phyloP scores from a whole-genome alignment of 1,140 invertebrate species.

The Drosophila pruinosa region DNA sequence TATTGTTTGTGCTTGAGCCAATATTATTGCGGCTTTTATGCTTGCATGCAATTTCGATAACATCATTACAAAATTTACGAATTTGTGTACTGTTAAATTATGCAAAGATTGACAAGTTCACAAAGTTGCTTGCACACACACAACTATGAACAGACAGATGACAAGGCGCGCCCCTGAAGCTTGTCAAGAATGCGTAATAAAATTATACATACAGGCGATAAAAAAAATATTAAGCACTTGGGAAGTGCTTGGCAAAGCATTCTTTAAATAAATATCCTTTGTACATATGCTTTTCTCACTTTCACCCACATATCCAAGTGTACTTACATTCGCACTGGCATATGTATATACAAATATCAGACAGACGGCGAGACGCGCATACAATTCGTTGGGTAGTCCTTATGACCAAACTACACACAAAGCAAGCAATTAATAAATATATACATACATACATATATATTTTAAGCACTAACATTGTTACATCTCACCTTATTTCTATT shows the following conservation, averaged over 20 bases:
- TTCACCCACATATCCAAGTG: conserved; percentile 59
- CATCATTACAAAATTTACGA: conserved; percentile 49
- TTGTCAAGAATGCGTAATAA: conserved; percentile 8
- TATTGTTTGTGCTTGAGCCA: conserved; percentile 3
- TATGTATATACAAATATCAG: conserved; percentile 33
- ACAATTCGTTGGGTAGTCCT: conserved; percentile 74
- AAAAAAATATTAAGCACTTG: not conserved
- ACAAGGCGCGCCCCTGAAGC: conserved; percentile 11
- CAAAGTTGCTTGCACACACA: conserved; percentile 2
- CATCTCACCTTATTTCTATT: conserved; percentile 63
- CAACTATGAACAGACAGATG: not conserved
- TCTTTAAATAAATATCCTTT: conserved; percentile 64
- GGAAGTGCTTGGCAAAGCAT: conserved; percentile 14
- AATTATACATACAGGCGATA: conserved; percentile 8
- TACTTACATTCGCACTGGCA: conserved; percentile 16
- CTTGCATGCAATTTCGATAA: conserved; percentile 44
- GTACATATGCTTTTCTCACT: conserved; percentile 62
- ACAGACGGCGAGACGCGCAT: conserved; percentile 73
- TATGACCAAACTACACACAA: conserved; percentile 8
- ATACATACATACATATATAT: not conserved
- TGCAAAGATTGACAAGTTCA: conserved; percentile 21
- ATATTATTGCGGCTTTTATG: conserved; percentile 18
- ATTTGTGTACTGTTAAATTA: conserved; percentile 40
- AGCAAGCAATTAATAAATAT: not conserved
- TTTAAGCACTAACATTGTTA: conserved; percentile 15